Conservation (phyloP, 2,888 invertebrate species). For the Crematogaster levior region DNA sequence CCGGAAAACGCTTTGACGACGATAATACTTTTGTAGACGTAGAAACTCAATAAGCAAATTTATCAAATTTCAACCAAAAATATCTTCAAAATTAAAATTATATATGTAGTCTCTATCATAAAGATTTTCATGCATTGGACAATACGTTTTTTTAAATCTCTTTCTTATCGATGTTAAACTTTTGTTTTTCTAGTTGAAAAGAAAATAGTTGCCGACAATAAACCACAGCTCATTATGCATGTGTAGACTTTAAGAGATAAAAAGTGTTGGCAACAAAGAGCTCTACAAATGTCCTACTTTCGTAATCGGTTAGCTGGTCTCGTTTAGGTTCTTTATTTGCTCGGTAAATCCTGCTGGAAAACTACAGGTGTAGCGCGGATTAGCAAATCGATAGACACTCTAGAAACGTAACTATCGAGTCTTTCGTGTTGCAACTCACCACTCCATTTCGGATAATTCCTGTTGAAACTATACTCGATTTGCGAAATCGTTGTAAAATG, state of each 20-base stretch:
- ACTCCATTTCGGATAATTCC: conserved; percentile 30
- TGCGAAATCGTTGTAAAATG: conserved; percentile 24
- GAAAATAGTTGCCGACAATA: neutral
- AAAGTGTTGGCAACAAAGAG: conserved; percentile 23
- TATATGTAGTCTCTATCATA: neutral
- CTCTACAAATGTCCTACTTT: conserved; percentile 42
- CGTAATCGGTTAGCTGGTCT: conserved; percentile 39
- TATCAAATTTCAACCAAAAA: neutral
- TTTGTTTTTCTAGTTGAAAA: neutral
- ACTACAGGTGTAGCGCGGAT: conserved; percentile 52
- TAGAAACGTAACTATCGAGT: conserved; percentile 46
- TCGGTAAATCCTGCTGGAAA: conserved; percentile 50
- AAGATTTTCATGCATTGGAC: neutral
- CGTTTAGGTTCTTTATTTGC: conserved; percentile 46
- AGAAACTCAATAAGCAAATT: conserved; percentile 4
- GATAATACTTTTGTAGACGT: neutral
- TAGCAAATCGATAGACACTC: conserved; percentile 52
- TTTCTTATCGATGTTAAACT: neutral
- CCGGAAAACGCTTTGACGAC: neutral
- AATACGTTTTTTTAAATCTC: neutral
- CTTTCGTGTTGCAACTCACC: conserved; percentile 36
- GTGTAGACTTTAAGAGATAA: conserved; percentile 32
- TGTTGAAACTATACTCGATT: conserved; percentile 32
- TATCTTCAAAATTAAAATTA: neutral
- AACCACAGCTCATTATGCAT: conserved; percentile 33